Evolutionary conservation across 2,113 vertebrate genomes (phyloP).

Genomic region (Hystrix brachyura): DNA sequence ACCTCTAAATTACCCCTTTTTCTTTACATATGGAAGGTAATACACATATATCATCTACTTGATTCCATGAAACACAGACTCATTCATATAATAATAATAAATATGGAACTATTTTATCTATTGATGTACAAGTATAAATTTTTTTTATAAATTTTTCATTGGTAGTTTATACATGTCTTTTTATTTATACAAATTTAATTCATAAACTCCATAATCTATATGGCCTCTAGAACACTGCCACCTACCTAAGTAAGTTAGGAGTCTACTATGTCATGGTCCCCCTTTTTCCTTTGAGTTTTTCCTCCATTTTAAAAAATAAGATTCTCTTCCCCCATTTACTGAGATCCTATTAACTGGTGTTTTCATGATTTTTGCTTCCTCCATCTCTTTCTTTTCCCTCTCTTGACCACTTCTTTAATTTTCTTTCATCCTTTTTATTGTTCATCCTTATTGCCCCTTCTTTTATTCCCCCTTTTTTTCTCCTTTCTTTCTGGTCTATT

Average conservation of each 20-base stretch:
- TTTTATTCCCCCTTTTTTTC: neutral
- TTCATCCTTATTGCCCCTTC: neutral
- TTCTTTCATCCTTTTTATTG: neutral
- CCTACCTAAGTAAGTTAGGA: conserved; percentile 2
- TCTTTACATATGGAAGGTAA: conserved; percentile 55
- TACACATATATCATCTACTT: neutral
- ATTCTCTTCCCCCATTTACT: conserved; percentile 37
- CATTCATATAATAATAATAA: conserved; percentile 12
- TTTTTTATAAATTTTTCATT: conserved; percentile 18
- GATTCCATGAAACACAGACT: neutral
- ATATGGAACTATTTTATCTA: conserved; percentile 52
- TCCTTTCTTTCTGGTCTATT: neutral
- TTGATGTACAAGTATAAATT: conserved; percentile 26
- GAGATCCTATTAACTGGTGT: conserved; percentile 7
- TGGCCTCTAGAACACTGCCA: conserved; percentile 4
- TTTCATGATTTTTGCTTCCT: conserved; percentile 44
- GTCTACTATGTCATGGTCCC: neutral
- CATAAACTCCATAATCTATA: conserved; percentile 18
- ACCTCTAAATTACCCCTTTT: conserved; percentile 8
- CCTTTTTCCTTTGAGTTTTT: conserved; percentile 39
- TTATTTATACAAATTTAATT: conserved; percentile 53
- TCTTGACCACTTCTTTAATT: neutral
- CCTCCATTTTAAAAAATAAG: conserved; percentile 1
- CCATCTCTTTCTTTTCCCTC: conserved; percentile 30
- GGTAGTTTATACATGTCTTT: conserved; percentile 26